Conservation (phyloP, 92 coral and sea anemone genomes). For the Heliopora coerulea region DNA sequence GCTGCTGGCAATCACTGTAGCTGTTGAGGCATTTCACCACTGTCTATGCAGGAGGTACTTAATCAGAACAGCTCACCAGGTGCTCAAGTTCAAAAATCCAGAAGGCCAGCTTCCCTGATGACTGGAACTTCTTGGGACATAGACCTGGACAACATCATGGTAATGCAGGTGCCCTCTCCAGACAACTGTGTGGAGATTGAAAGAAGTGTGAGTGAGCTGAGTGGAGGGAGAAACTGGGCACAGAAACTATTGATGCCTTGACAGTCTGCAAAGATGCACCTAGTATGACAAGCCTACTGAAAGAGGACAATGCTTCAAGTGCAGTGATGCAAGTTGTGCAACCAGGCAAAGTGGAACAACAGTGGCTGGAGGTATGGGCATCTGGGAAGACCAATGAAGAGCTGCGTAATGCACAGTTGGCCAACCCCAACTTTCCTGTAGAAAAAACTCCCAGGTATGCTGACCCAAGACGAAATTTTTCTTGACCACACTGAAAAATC, state of each 20-base stretch:
- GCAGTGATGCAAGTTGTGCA: not conserved
- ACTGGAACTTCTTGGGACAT: conserved; percentile 45
- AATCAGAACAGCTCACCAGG: conserved; percentile 49
- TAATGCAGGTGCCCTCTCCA: conserved; percentile 53
- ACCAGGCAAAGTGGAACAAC: not conserved
- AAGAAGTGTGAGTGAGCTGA: conserved; percentile 48
- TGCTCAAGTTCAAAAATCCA: conserved; percentile 44
- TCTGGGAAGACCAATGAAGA: conserved; percentile 7
- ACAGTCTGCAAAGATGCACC: no score
- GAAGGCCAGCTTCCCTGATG: conserved; percentile 49
- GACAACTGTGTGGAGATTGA: conserved; percentile 52
- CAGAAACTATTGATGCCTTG: not conserved
- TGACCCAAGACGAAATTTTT: no score
- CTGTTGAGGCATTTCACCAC: conserved; percentile 52
- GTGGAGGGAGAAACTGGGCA: not conserved
- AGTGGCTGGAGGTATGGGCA: conserved; percentile 17
- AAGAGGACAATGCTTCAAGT: conserved; percentile 7
- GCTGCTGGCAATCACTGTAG: conserved; percentile 48
- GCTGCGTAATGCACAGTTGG: conserved; percentile 19
- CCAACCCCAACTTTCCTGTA: no score
- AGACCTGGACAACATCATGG: conserved; percentile 40
- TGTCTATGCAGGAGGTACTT: conserved; percentile 47
- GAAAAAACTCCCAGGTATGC: no score
- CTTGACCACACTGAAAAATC: no score
- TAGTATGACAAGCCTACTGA: not conserved